These are phyloP conservation scores for Spinus pinus DNA, from an alignment of 2,797 vertebrate species.

Conservation along the genomic window DNA sequence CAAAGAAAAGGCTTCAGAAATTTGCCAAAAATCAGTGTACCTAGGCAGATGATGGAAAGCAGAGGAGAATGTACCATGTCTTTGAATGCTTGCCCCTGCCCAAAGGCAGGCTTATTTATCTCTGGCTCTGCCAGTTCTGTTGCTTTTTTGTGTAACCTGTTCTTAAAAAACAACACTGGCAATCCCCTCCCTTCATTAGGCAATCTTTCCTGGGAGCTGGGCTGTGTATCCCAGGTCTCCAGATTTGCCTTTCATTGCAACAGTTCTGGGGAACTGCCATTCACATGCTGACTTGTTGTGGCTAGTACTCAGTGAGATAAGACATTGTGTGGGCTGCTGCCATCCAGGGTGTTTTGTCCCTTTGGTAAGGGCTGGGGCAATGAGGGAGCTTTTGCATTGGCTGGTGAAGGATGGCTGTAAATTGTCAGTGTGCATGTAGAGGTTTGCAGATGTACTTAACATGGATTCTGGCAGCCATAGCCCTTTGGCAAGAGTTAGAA, in stretches of 20 bases:
- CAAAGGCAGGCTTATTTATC: background rate
- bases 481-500: background rate
- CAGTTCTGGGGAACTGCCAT: background rate
- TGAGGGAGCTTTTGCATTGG: background rate
- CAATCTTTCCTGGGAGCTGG: background rate
- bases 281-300: background rate
- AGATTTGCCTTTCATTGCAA: background rate
- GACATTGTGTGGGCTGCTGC: background rate
- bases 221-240: background rate
- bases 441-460: accelerated
- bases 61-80: background rate
- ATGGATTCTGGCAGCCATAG: background rate
- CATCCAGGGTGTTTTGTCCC: accelerated
- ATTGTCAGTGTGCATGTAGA: background rate
- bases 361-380: background rate
- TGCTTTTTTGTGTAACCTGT: background rate
- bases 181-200: background rate
- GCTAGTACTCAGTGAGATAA: background rate
- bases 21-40: background rate
- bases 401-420: background rate
- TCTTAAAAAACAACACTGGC: background rate
- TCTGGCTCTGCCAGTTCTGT: background rate
- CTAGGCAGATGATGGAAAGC: background rate
- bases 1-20: background rate
- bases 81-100: background rate